Evolutionary conservation across 2,888 invertebrate species (phyloP), one percentile per base, ranked within the genome.

Genomic region (Limnephilus lunatus): DNA sequence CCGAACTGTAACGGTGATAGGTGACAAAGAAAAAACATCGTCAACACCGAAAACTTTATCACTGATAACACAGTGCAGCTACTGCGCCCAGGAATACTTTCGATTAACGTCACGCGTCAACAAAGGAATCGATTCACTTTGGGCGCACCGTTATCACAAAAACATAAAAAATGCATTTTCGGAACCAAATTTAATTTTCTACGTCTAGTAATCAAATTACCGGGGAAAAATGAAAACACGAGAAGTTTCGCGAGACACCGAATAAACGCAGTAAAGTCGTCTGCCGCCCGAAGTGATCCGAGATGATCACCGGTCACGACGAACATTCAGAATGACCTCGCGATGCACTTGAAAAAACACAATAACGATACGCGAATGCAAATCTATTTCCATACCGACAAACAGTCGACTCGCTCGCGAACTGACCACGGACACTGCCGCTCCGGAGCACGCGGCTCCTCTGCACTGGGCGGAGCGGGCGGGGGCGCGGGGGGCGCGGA

Each of bases 261-360:
- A 39, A 44, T 39, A 25, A 44, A 44, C 53, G 85, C 85, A 85
- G 25, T 85, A 39, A 85, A 68, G 25, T 68, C 25, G 9, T 68
- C 68, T n/a, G 32, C 39, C 85, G 87, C 53, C 53, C 87, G 87
- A 87, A 81, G 35, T 44, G 88, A 32, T 90, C 53, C 87, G 87
- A 87, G 88, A 80, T 44, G 88, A 32, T 90, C 82, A 31, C 81
- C 80, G 88, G 68, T 90, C 90, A 31, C 81, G 89, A 44, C 89
- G 90, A 80, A 88, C 88, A 88, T 32, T 88, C 88, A 25, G 68
- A 32, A 68, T 53, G 90, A 90, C 90, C 90, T 90, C 90, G 90
- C 90, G 90, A 85, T 90, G 90, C 90, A 90, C 90, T 90, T 90
- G 90, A 90, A 90, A 90, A 82, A 90, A 90, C 83, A 90, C 83